Evolutionary conservation across 2,888 invertebrate species (phyloP), one percentile per base, ranked within the genome.

Genomic region (Fragum whitleyi): DNA sequence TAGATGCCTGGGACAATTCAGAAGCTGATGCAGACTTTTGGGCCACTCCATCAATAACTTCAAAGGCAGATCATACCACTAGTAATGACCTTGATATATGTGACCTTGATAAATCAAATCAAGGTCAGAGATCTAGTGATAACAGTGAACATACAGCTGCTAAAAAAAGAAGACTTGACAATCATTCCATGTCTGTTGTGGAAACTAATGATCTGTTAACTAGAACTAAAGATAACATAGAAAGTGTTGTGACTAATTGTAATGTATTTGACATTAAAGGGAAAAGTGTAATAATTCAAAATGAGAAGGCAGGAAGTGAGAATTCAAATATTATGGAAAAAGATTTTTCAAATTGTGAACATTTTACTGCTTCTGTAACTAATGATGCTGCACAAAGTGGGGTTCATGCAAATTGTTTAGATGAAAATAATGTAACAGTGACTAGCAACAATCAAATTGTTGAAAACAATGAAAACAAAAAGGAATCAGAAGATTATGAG

Each of bases 21-120:
- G 79, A 85, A 32, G 80, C 79, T 26, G 83, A 83, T 61, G 80
- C 67, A 32, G 81, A 83, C 3, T 83, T 86, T 77, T 86, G 83
- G 86, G 55, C 53, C 0, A 39, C 51, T 71, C 29, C 28, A 32
- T n/a, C n/a, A 23, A 7, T 39, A 26, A 11, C 36, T 21, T n/a
- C 32, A 68, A 57, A 19, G 28, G 29, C n/a, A 36, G 73, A 61
- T 42, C 16, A 32, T 57, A 47, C 29, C 16, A 21, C 5, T 16
- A 9, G 28, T 57, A 21, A 23, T 62, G 28, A 62, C 28, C 11
- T 5, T 36, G 32, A n/a, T 19, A 36, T 32, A 16, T 21, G 0
- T 3, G 62, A 62, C 62, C 36, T 36, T 62, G 36, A 59, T 16
- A 23, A 28, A 1, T 26, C 16, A 26, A 14, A 28, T 59, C 59